phyloP scores from a whole-genome alignment of 1,140 invertebrate species.

The Orius insidiosus region DNA sequence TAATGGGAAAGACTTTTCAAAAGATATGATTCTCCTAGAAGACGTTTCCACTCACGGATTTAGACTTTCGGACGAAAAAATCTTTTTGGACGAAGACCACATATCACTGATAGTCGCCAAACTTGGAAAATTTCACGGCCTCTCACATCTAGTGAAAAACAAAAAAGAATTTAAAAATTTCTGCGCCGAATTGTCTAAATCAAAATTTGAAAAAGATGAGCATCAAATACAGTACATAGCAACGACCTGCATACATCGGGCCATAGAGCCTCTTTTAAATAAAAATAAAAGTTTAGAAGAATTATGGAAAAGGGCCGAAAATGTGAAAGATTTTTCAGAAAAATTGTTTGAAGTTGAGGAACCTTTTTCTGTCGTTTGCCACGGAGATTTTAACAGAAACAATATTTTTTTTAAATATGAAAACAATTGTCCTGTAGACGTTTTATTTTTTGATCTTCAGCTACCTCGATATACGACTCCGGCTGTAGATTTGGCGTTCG shows the following conservation, averaged over 20 bases:
- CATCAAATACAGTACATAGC: neutral
- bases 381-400: slow-evolving; percentile 35
- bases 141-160: slow-evolving; percentile 24
- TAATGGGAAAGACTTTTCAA: neutral
- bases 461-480: slow-evolving; percentile 24
- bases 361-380: slow-evolving; percentile 27
- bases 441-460: slow-evolving; percentile 28
- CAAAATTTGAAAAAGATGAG: slow-evolving; percentile 7
- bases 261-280: neutral
- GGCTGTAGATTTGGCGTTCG: slow-evolving; percentile 26
- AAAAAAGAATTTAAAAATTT: slow-evolving; percentile 17
- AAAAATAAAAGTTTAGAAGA: neutral
- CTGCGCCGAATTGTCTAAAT: slow-evolving; percentile 16
- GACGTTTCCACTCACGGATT: slow-evolving; percentile 20
- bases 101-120: slow-evolving; percentile 22
- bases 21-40: slow-evolving; percentile 23
- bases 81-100: slow-evolving; percentile 21
- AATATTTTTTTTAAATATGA: slow-evolving; percentile 31
- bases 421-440: slow-evolving; percentile 10
- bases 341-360: slow-evolving; percentile 15
- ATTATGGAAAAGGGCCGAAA: neutral
- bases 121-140: slow-evolving; percentile 26
- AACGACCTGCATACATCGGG: neutral
- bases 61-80: neutral
- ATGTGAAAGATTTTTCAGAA: neutral